Percentiles rank a stretch among this genome's conserved stretches.
phyloP scores from a whole-genome alignment of 2,888 invertebrate genomes.

The Dolichopus griseipennis region DNA sequence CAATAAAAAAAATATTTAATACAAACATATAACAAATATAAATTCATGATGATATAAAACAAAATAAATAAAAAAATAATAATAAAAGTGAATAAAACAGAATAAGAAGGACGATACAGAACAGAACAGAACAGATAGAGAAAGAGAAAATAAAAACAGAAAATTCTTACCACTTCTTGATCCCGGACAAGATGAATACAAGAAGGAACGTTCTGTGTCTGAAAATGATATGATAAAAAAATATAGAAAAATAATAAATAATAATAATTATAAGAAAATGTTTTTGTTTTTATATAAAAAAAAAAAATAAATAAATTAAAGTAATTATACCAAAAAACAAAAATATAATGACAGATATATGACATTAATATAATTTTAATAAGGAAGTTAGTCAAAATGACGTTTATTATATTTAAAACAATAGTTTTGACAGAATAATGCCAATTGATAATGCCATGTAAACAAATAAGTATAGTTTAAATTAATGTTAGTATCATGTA shows the following conservation, averaged over 20 bases:
- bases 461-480: too few relatives aligned
- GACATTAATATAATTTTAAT: too few relatives aligned
- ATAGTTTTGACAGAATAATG: too few relatives aligned
- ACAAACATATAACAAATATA: background rate
- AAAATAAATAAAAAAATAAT: background rate
- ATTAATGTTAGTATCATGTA: too few relatives aligned
- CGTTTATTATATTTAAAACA: too few relatives aligned
- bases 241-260: background rate
- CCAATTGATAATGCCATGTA: too few relatives aligned
- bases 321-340: too few relatives aligned
- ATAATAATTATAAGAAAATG: slow-evolving; percentile 10
- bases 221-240: slow-evolving; percentile 11
- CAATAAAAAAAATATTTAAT: too few relatives aligned
- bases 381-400: too few relatives aligned
- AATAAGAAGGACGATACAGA: too few relatives aligned
- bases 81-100: background rate
- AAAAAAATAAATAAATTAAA: background rate
- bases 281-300: too few relatives aligned
- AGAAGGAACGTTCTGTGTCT: slow-evolving; percentile 43
- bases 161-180: slow-evolving; percentile 31
- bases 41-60: background rate
- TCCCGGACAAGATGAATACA: slow-evolving; percentile 38
- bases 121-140: background rate
- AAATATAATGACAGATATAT: too few relatives aligned
- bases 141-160: background rate